These are phyloP conservation scores for Dolichomitus sp. DNA, from an alignment of 2,888 invertebrate species.

Conservation along the genomic window DNA sequence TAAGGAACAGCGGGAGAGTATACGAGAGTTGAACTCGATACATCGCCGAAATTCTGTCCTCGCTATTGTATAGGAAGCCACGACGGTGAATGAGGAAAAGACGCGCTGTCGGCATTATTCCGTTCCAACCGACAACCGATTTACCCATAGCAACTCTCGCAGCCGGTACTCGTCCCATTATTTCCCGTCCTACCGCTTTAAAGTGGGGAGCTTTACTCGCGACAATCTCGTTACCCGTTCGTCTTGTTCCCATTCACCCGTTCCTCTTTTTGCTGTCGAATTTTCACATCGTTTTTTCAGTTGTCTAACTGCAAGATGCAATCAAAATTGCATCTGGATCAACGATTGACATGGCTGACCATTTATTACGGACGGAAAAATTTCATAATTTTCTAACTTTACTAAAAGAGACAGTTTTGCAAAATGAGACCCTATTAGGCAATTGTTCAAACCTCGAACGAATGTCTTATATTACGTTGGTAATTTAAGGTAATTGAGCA, in stretches of 20 bases:
- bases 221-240: constrained; percentile 54
- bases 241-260: constrained; percentile 40
- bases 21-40: constrained; percentile 30
- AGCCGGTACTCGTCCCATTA: constrained; percentile 36
- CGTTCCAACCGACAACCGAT: constrained; percentile 29
- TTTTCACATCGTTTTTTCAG: background rate
- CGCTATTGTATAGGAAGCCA: constrained; percentile 6
- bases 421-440: background rate
- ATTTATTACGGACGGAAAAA: background rate
- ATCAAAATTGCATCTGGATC: background rate
- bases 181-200: constrained; percentile 40
- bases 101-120: constrained; percentile 44
- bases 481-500: background rate
- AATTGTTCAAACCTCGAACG: background rate
- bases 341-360: background rate
- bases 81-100: constrained; percentile 42
- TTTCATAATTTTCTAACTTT: background rate
- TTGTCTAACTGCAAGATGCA: background rate
- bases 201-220: constrained; percentile 46
- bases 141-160: constrained; percentile 23
- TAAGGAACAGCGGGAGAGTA: constrained; percentile 32
- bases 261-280: constrained; percentile 24
- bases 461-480: background rate
- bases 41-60: constrained; percentile 40
- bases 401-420: background rate